Base-by-base conservation (phyloP, 2,888 invertebrate species). In the Alloscopus bannaensis region DNA sequence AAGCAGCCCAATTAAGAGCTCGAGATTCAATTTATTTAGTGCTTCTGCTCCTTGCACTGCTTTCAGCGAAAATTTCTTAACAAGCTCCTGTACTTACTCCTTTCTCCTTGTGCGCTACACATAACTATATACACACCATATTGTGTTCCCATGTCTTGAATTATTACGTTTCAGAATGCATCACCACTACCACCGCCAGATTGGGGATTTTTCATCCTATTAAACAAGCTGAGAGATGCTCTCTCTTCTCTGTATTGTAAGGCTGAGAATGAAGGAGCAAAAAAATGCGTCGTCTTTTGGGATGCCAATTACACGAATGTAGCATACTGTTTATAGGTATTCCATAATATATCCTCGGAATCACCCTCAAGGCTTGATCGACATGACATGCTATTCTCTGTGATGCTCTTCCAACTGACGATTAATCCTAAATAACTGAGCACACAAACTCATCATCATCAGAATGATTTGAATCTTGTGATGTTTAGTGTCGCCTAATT, bases 21-120 rank as follows among this genome's bases (percentile, higher is more conserved):
- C 62, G 76, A 69, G 69, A 77, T 77, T 77, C 69, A 77, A 77
- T 77, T 77, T 77, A 77, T 77, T 77, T 77, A 45, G 60, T 68
- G 76, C 69, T 77, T 64, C 69, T 77, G 69, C 52, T 77, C 52
- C 40, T 62, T 76, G 68, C 45, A 57, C 64, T 45, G 73, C 76
- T 77, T 69, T 77, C 69, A 77, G 76, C 76, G 29, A 73, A 73
- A 77, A 75, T 20, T 52, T 59, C 36, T 77, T 77, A 77, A 77
- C 62, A 62, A 77, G 76, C 76, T 77, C 42, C 76, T 62, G 69
- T 69, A 16, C 47, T 50, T 76, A 52, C 72, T 29, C 62, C 50
- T 59, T 47, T 40, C 60, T 68, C 40, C 55, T 31, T 50, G 45
- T 40, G 13, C 20, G 40, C 24, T 55, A 52, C 59, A 60, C 36